Evolutionary conservation across 2,797 vertebrate species (phyloP).

Genomic region (Typhlichthys subterraneus): DNA sequence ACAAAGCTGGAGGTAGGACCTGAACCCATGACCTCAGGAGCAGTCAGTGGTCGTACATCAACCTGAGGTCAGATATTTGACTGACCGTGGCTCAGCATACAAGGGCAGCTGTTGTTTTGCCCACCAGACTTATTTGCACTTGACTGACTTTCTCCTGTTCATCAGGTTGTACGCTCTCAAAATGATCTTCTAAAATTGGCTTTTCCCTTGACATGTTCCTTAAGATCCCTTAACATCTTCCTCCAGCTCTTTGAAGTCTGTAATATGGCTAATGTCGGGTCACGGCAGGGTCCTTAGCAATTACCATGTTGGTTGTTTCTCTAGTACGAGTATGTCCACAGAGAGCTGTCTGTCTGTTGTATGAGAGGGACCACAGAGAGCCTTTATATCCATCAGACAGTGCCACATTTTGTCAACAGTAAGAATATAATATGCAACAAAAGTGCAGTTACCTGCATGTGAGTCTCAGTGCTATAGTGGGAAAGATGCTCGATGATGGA

Average conservation of each 20-base stretch:
- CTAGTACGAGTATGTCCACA: constrained; percentile 61
- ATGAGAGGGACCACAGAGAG: constrained; percentile 33
- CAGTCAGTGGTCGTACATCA: constrained; percentile 51
- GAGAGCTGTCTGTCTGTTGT: constrained; percentile 50
- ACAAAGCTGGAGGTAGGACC: constrained; percentile 18
- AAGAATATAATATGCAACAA: constrained; percentile 19
- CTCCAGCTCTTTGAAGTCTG: constrained; percentile 77
- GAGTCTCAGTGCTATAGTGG: not conserved
- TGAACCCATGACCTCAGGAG: constrained; percentile 57
- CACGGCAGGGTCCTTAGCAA: constrained; percentile 65
- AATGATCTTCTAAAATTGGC: constrained; percentile 73
- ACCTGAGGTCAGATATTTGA: constrained; percentile 54
- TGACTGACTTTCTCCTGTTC: constrained; percentile 70
- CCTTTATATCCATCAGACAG: constrained; percentile 33
- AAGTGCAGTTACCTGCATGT: constrained; percentile 11
- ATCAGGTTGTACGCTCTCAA: constrained; percentile 71
- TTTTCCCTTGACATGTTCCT: constrained; percentile 62
- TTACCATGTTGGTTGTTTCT: constrained; percentile 67
- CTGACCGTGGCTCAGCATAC: constrained; percentile 59
- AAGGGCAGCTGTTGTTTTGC: constrained; percentile 78
- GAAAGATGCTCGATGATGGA: too few species aligned
- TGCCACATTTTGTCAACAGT: constrained; percentile 50
- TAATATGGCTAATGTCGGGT: constrained; percentile 73
- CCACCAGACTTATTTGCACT: constrained; percentile 69
- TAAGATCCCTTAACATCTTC: constrained; percentile 71